Conservation (phyloP, 2,797 vertebrate species). For the Artibeus jamaicensis region DNA sequence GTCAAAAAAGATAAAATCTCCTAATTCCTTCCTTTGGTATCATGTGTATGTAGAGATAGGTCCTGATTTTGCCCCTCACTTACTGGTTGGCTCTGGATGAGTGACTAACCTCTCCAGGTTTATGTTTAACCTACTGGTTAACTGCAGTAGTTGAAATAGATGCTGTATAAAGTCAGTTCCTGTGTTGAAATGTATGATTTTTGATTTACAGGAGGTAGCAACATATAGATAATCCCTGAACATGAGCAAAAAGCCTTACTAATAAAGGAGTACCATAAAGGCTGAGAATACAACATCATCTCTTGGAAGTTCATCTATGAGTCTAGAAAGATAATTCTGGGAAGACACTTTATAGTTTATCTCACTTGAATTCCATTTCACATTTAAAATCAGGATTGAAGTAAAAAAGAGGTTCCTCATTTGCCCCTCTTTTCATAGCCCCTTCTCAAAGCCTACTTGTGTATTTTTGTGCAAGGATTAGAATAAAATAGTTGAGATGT, state of each 20-base stretch:
- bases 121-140: background rate
- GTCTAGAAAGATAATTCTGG: background rate
- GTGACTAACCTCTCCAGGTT: background rate
- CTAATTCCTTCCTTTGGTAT: background rate
- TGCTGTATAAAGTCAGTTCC: background rate
- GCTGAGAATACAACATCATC: conserved; percentile 40
- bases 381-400: conserved; percentile 55
- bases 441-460: background rate
- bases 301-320: conserved; percentile 1
- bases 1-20: background rate
- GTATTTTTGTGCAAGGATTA: background rate
- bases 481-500: conserved; percentile 34
- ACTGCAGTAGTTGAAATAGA: background rate
- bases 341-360: conserved; percentile 47
- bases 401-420: background rate
- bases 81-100: background rate
- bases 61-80: background rate
- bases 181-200: background rate
- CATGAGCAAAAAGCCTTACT: background rate
- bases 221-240: background rate
- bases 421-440: background rate
- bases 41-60: background rate
- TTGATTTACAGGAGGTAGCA: background rate
- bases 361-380: conserved; percentile 35
- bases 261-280: background rate